These are phyloP conservation scores for Myotis planiceps DNA, from an alignment of 2,797 vertebrate species.

Conservation along the genomic window DNA sequence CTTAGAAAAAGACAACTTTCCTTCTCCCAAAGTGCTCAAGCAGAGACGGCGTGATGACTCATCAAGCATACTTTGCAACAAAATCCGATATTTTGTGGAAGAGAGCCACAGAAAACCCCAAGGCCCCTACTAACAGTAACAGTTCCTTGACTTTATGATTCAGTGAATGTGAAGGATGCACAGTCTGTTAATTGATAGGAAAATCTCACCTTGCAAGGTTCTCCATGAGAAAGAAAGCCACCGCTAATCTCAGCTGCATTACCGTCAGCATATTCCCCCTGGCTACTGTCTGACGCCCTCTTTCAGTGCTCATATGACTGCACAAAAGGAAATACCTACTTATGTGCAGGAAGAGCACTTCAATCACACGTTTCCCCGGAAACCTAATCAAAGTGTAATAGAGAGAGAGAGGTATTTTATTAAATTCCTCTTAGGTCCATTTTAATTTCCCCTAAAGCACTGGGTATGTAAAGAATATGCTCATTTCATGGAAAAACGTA, in stretches of 20 bases:
- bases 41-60: background rate
- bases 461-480: conserved; percentile 29
- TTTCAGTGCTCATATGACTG: background rate
- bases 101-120: background rate
- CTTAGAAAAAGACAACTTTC: background rate
- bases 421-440: conserved; percentile 45
- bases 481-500: conserved; percentile 33
- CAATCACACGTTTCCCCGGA: background rate
- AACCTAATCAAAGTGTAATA: conserved; percentile 21
- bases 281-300: background rate
- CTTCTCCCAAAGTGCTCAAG: background rate
- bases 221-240: background rate
- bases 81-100: background rate
- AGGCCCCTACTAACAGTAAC: background rate
- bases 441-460: conserved; percentile 57
- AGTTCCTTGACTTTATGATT: background rate
- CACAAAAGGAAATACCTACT: background rate
- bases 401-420: conserved; percentile 36
- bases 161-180: background rate
- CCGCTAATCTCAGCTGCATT: background rate
- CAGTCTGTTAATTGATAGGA: background rate
- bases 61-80: background rate
- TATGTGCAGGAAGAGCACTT: background rate
- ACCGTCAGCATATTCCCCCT: background rate
- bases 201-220: background rate